Conservation (phyloP, 2,888 invertebrate genomes). For the Tenthredo distinguenda region DNA sequence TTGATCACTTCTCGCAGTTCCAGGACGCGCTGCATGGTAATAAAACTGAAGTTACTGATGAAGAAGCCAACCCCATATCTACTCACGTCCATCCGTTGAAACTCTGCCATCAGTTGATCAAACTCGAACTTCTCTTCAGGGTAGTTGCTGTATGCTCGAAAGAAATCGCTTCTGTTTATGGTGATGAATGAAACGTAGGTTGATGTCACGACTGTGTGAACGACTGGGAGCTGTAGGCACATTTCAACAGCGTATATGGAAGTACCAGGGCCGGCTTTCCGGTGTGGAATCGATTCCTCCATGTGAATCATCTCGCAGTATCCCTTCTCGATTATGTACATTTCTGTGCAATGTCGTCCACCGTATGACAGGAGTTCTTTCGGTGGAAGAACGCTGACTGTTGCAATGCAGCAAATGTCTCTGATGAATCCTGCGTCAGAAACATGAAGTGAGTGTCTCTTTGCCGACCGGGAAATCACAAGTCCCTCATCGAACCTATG, state of each 20-base stretch:
- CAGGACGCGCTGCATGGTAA: not conserved
- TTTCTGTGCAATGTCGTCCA: constrained; percentile 62
- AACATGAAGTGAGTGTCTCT: not conserved
- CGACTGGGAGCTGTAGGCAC: constrained; percentile 59
- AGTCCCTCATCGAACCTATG: not conserved
- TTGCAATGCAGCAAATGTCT: constrained; percentile 55
- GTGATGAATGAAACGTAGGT: constrained; percentile 61
- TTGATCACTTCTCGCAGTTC: constrained; percentile 14
- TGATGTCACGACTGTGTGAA: constrained; percentile 60
- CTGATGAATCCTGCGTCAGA: constrained; percentile 47
- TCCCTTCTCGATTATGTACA: constrained; percentile 62
- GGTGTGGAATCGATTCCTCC: constrained; percentile 52
- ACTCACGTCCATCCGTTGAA: constrained; percentile 34
- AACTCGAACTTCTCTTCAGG: constrained; percentile 39
- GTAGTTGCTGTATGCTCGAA: constrained; percentile 42
- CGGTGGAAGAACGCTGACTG: constrained; percentile 58
- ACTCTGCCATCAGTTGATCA: constrained; percentile 31
- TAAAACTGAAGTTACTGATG: not conserved
- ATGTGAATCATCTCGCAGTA: constrained; percentile 59
- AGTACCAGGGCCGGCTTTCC: constrained; percentile 56
- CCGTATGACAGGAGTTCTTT: constrained; percentile 62
- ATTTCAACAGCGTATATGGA: constrained; percentile 58
- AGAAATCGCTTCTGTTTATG: constrained; percentile 53
- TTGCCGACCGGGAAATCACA: not conserved
- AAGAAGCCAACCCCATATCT: not conserved